Conservation (phyloP, 2,888 invertebrate species). For the Drosophila siamana region DNA sequence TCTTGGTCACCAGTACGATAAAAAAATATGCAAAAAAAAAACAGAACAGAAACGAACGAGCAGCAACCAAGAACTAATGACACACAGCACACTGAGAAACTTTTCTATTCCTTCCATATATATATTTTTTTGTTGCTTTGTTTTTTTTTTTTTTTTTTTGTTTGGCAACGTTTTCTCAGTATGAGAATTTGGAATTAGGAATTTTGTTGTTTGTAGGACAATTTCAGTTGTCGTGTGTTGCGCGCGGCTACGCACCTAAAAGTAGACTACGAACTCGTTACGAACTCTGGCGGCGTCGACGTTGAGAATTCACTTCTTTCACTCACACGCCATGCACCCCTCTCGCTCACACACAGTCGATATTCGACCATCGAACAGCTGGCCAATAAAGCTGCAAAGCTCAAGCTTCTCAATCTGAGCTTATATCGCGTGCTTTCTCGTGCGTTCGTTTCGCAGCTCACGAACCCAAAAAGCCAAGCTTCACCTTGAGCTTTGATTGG, state of each 20-base stretch:
- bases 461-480: slow-evolving; percentile 8
- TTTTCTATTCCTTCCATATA: neutral
- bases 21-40: slow-evolving; percentile 27
- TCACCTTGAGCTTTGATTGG: slow-evolving; percentile 29
- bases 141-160: slow-evolving; percentile 12
- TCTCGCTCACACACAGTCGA: slow-evolving; percentile 4
- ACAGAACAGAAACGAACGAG: slow-evolving; percentile 11
- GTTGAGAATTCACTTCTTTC: slow-evolving; percentile 45
- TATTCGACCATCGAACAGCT: slow-evolving; percentile 31
- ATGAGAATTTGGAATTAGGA: slow-evolving; percentile 23
- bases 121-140: neutral
- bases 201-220: neutral
- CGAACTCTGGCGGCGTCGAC: slow-evolving; percentile 63
- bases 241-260: slow-evolving; percentile 83
- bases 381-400: slow-evolving; percentile 3
- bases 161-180: slow-evolving; percentile 42
- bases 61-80: slow-evolving; percentile 25
- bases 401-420: slow-evolving; percentile 7
- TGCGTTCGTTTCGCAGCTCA: neutral
- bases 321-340: neutral
- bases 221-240: slow-evolving; percentile 50
- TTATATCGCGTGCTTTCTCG: slow-evolving; percentile 25
- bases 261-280: slow-evolving; percentile 81
- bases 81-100: slow-evolving; percentile 38
- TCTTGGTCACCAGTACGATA: slow-evolving; percentile 11